Conservation (phyloP, 2,797 vertebrate genomes). For the Rhinogobio ventralis region DNA sequence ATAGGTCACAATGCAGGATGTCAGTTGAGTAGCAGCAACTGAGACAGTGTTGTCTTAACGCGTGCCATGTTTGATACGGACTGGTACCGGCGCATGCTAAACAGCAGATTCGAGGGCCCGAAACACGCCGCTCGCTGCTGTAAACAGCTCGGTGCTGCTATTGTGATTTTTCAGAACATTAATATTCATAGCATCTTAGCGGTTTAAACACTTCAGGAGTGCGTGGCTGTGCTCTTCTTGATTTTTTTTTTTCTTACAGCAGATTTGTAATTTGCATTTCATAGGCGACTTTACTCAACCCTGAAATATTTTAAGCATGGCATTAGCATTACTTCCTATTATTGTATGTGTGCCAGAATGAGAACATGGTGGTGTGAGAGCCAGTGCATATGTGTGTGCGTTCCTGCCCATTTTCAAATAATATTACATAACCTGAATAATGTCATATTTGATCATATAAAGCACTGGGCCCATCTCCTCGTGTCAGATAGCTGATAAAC, state of each 20-base stretch:
- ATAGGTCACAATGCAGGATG: slow-evolving; percentile 52
- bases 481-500: slow-evolving; percentile 49
- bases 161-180: slow-evolving; percentile 80
- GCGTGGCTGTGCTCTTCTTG: slow-evolving; percentile 57
- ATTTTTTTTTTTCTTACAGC: slow-evolving; percentile 53
- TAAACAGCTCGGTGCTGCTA: slow-evolving; percentile 81
- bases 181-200: slow-evolving; percentile 81
- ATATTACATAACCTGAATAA: slow-evolving; percentile 61
- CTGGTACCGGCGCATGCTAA: slow-evolving; percentile 74
- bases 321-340: slow-evolving; percentile 59
- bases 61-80: slow-evolving; percentile 73
- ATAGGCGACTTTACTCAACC: slow-evolving; percentile 62
- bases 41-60: slow-evolving; percentile 64
- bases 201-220: slow-evolving; percentile 76
- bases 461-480: slow-evolving; percentile 31
- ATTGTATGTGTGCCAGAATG: slow-evolving; percentile 30
- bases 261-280: slow-evolving; percentile 67
- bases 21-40: slow-evolving; percentile 56
- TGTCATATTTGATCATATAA: slow-evolving; percentile 48
- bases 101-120: slow-evolving; percentile 71
- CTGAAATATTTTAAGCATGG: slow-evolving; percentile 63
- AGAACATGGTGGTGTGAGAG: slow-evolving; percentile 2
- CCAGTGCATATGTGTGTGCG: slow-evolving; percentile 34
- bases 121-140: slow-evolving; percentile 73
- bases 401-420: slow-evolving; percentile 43